Base-by-base conservation (phyloP, 2,113 vertebrate genomes). In the Tretioscincus oriximinensis region DNA sequence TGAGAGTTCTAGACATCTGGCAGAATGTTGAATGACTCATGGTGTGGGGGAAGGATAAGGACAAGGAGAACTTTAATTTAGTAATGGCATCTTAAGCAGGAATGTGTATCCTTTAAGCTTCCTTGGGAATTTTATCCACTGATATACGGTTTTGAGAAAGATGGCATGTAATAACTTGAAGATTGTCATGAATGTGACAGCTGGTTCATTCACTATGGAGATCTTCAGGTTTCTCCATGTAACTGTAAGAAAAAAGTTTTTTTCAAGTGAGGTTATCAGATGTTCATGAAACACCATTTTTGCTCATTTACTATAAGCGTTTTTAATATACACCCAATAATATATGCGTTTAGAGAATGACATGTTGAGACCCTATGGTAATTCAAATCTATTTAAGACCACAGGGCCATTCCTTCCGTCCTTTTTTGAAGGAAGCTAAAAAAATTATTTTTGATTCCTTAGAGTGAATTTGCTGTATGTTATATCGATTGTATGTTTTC, bases 1-100 rank as follows among this genome's bases (percentile, higher is more conserved):
- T 77, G 87, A 90, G 89, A 81, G 84, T 88, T 87, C 0, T 0
- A 51, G 61, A 49, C 68, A 29, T 79, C 54, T 54, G 65, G 61
- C 65, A 70, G 29, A 65, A 16, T 80, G 80, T 90, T 0, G 2
- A 51, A 81, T 93, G 92, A 93, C 81, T 93, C 93, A 93, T 87
- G 69, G 80, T 84, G 83, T 21, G 90, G 91, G 90, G 89, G 90
- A 90, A 88, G 91, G 85, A 81, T 66, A 35, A 18, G 2, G 0
- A 8, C 76, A 82, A 87, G 78, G 21, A 69, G 20, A 79, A 78
- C 54, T 60, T 31, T 5, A 0, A 26, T 80, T 87, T 75, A 68
- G 54, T 54, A 67, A 75, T 81, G 70, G 12, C 12, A 73, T 68
- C 75, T 76, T 31, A 28, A 5, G 58, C 10, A 28, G 28, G 35